These are phyloP conservation scores for Neodiprion virginianus DNA, from an alignment of 1,140 invertebrate genomes.

Conservation along the genomic window DNA sequence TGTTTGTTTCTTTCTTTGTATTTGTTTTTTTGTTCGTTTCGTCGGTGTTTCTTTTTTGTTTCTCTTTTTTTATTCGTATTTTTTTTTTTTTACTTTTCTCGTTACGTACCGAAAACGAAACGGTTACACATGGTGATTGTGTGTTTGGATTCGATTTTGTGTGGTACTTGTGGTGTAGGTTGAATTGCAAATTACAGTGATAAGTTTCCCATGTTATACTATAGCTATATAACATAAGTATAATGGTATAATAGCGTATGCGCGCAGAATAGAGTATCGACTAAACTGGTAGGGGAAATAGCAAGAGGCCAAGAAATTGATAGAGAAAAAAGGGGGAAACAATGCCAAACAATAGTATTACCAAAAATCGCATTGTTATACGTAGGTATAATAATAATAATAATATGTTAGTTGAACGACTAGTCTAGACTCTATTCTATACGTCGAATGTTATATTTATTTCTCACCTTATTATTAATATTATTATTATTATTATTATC, in stretches of 20 bases:
- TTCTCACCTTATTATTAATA: neutral
- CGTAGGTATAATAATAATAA: too few relatives aligned
- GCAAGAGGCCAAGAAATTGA: too few relatives aligned
- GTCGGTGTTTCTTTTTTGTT: neutral
- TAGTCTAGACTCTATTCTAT: slow-evolving; percentile 1
- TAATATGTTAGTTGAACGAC: slow-evolving; percentile 1
- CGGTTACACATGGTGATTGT: too few relatives aligned
- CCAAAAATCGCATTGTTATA: neutral
- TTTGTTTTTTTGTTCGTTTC: slow-evolving; percentile 11
- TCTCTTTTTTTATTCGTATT: slow-evolving; percentile 31
- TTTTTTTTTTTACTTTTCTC: slow-evolving; percentile 12
- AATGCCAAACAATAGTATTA: slow-evolving; percentile 5
- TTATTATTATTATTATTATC: neutral
- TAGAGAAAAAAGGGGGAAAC: neutral
- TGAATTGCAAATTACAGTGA: too few relatives aligned
- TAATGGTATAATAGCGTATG: too few relatives aligned
- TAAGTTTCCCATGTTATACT: too few relatives aligned
- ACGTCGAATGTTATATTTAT: slow-evolving; percentile 1
- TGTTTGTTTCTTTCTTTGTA: slow-evolving; percentile 18
- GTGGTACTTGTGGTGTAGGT: too few relatives aligned
- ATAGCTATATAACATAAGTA: too few relatives aligned
- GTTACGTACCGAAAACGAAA: too few relatives aligned
- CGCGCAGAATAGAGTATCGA: too few relatives aligned
- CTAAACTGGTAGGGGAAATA: too few relatives aligned
- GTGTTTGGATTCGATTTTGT: too few relatives aligned